Evolutionary conservation across 2,113 vertebrate genomes (phyloP), one percentile per base, ranked within the genome.

Genomic region (Picathartes gymnocephalus): DNA sequence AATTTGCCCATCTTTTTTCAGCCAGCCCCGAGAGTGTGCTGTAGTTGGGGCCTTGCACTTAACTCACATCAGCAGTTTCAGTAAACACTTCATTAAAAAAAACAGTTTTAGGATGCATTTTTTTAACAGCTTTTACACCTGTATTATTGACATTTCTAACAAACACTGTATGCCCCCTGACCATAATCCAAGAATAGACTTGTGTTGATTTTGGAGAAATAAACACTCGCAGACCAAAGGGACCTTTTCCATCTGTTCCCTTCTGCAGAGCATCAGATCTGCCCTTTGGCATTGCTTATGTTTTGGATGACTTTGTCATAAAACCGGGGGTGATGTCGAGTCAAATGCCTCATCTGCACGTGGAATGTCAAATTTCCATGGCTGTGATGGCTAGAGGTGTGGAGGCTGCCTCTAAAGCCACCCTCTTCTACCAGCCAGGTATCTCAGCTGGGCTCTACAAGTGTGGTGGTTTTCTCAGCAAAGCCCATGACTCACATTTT

Each of bases 41-140:
- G 50, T 94, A 71, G 51, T 61, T 96, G 90, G 73, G 95, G 97
- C 84, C 64, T 84, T 86, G 64, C 51, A 35, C 76, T 96, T 97
- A 80, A 66, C 80, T 86, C 86, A 80, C 24, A 68, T 72, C 61
- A 85, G 53, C 66, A 91, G 64, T 96, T 97, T 92, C 90, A 94
- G 86, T 86, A 94, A 90, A 94, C 82, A 61, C 77, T 88, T 64
- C 44, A 28, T 71, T 71, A 37, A 53, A 81, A 81, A 37, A 35
- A 5, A 22, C 25, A 2, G 4, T 22, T 79, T 81, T 33, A 27
- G 70, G 64, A 40, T 78, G 37, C 4, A 0, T 48, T 81, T 76
- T 53, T 82, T 73, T 31, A 87, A 81, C 47, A 77, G 45, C 54
- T 94, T 90, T 88, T 87, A 39, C 71, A 86, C 91, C 78, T 95